Base-by-base conservation (phyloP, 2,888 invertebrate species). In the Chloromyia formosa region DNA sequence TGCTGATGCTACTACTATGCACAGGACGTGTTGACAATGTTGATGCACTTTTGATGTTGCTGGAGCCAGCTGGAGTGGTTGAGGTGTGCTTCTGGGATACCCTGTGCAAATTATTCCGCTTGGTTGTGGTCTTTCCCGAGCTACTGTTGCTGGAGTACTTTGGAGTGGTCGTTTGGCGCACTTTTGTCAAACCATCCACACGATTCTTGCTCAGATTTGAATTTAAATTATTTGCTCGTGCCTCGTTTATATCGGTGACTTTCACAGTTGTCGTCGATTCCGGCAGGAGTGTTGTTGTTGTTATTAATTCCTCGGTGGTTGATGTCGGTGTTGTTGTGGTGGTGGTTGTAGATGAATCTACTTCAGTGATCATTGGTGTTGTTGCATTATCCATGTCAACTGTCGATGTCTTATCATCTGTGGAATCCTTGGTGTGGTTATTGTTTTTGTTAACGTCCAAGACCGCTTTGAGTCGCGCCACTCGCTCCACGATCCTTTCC, bases 401-500 rank as follows among this genome's bases (percentile, higher is more conserved):
- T 73, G 81, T 81, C 64, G 81, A 83, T 74, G 82, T 83, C 27
- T 49, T 27, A 10, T 12, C 12, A n/a, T 53, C 23, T 16, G 23
- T 56, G 22, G 35, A 14, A 27, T 23, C 23, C 35, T 58, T 62
- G 18, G 35, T 62, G 1, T 62, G 62, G 40, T 40, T 75, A 3
- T 81, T 81, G 35, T 23, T 12, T 40, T 56, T 20, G 42, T 81
- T 81, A 45, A 82, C 83, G 53, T 84, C 84, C 69, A 85, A 77
- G 0, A 85, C 82, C 58, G 85, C 84, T 77, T 85, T 85, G 0
- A 85, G 79, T 1, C 85, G 80, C 1, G 85, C 85, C 75, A 85
- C 85, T 54, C 85, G 81, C 72, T 85, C 85, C 42, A 85, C 85
- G 56, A 85, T 85, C n/a, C 83, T 79, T 72, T 84, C 83, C 62